Evolutionary conservation across 2,113 vertebrate species (phyloP).

Genomic region (Sceloporus tristichus): DNA sequence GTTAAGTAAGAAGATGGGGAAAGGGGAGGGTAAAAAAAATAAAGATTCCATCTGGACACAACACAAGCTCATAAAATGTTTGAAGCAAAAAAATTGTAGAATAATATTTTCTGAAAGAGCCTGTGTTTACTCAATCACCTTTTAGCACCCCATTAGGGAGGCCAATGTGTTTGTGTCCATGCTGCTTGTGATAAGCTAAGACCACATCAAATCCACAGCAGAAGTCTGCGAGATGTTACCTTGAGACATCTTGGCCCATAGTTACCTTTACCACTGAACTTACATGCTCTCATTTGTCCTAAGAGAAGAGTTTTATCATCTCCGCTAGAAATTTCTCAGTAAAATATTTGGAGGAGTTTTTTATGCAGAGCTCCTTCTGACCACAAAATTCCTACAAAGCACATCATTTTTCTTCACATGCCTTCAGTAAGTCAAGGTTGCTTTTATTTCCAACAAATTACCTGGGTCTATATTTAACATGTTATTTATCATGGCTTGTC

Average conservation of each 20-base stretch:
- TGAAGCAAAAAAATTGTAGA: neutral
- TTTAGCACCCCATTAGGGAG: neutral
- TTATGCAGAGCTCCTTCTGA: constrained; percentile 55
- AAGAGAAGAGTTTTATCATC: constrained; percentile 63
- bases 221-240: neutral
- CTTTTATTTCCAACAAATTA: constrained; percentile 52
- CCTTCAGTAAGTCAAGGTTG: constrained; percentile 21
- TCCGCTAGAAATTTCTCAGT: constrained; percentile 56
- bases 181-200: neutral
- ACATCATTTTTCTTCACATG: constrained; percentile 39
- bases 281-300: neutral
- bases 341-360: neutral
- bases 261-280: neutral
- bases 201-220: neutral
- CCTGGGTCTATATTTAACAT: constrained; percentile 52
- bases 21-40: no score
- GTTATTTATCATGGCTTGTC: constrained; percentile 52
- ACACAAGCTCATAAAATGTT: no score
- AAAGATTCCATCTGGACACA: no score
- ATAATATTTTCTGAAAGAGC: neutral
- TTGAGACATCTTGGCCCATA: no score
- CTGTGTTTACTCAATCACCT: neutral
- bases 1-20: no score
- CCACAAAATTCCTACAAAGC: constrained; percentile 56
- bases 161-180: neutral